A percentile compares a stretch with the other conserved stretches of the same genome.
phyloP scores from a whole-genome alignment of 2,113 vertebrate genomes.

The Cebus imitator region DNA sequence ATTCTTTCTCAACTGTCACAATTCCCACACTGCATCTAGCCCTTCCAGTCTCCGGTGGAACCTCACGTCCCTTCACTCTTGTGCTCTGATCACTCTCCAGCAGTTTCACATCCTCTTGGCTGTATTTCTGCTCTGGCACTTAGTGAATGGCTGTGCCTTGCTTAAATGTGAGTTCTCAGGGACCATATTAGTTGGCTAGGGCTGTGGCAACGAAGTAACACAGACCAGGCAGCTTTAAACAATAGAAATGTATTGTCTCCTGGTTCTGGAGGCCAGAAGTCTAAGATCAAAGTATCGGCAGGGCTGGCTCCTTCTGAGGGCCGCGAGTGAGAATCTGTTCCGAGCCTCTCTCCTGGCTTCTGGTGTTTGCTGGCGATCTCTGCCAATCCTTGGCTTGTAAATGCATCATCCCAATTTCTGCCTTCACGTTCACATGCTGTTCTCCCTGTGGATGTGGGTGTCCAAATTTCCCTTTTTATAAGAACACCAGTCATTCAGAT shows the following conservation, averaged over 20 bases:
- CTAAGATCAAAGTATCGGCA: background rate
- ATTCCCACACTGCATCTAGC: fast-evolving
- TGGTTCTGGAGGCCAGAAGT: background rate
- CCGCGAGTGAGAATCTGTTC: background rate
- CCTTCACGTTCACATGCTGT: background rate
- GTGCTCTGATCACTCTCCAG: fast-evolving
- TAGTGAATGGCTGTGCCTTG: background rate
- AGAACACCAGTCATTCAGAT: background rate
- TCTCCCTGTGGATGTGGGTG: background rate
- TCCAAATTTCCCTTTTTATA: background rate
- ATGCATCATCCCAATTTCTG: background rate
- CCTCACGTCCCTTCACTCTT: background rate
- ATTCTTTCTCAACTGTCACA: too few species aligned
- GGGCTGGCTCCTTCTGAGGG: background rate
- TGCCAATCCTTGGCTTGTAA: too few species aligned
- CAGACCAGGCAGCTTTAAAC: background rate
- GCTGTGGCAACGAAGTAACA: fast-evolving
- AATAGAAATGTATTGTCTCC: fast-evolving
- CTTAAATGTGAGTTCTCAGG: background rate
- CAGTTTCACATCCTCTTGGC: fast-evolving
- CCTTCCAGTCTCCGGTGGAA: fast-evolving
- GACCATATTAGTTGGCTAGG: too few species aligned
- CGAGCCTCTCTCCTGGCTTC: background rate
- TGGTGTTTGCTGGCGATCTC: background rate
- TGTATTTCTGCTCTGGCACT: background rate